Evolutionary conservation across 2,797 vertebrate species (phyloP).

Genomic region (Sardinella longiceps): DNA sequence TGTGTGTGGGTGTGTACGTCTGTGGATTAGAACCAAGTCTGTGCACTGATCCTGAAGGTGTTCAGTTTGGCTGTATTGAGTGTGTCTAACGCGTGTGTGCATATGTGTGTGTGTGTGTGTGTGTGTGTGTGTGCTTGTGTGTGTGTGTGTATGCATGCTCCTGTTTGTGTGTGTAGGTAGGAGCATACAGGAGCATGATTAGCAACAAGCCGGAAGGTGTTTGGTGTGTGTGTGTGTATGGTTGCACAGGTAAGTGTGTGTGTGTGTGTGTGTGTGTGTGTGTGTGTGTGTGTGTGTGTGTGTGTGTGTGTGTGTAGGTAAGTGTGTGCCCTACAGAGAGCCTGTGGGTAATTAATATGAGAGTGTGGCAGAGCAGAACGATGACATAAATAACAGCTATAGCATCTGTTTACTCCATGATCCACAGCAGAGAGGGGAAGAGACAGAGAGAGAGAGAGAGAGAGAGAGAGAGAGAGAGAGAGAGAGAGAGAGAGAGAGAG

Average conservation of each 20-base stretch:
- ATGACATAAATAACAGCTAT: constrained; percentile 68
- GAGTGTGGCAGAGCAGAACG: constrained; percentile 60
- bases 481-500: too few species aligned
- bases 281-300: constrained; percentile 8
- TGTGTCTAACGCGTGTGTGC: too few species aligned
- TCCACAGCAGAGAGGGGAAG: constrained; percentile 12
- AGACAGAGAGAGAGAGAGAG: constrained; percentile 14
- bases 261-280: background rate
- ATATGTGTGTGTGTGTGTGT: too few species aligned
- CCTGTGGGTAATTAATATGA: constrained; percentile 59
- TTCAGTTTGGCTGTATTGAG: background rate
- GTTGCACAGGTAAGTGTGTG: background rate
- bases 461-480: background rate
- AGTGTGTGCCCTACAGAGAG: constrained; percentile 37
- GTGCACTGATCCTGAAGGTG: too few species aligned
- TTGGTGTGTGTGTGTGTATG: background rate
- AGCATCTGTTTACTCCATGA: constrained; percentile 59
- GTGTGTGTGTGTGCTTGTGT: background rate
- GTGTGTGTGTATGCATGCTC: too few species aligned
- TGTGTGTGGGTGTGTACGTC: background rate
- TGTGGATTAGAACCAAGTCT: background rate
- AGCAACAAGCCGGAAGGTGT: background rate
- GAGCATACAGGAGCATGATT: background rate
- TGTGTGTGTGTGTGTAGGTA: constrained; percentile 10
- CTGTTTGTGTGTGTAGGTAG: too few species aligned